Percentiles rank a stretch among this genome's conserved stretches.
These are phyloP conservation scores for Mesochorus sp. DNA, from an alignment of 2,888 invertebrate species.

Conservation along the genomic window DNA sequence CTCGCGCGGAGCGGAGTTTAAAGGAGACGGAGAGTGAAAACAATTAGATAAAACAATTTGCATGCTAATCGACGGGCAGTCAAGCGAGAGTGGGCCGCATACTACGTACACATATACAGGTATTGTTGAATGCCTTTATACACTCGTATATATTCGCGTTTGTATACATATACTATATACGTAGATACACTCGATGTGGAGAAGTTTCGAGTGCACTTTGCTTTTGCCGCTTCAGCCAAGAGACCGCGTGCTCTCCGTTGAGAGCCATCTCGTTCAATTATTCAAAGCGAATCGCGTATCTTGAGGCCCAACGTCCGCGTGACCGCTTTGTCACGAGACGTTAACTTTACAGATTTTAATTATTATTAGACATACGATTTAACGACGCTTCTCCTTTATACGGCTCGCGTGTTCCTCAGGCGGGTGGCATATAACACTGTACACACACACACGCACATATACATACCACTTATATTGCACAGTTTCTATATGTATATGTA, in stretches of 20 bases:
- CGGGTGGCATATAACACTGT: constrained; percentile 38
- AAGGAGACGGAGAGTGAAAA: constrained; percentile 45
- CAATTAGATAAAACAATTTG: constrained; percentile 69
- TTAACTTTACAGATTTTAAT: constrained; percentile 70
- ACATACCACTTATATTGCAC: background rate
- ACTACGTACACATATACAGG: background rate
- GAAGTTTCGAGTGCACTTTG: constrained; percentile 24
- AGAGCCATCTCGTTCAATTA: constrained; percentile 61
- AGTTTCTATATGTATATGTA: background rate
- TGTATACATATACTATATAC: background rate
- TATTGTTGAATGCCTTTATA: background rate
- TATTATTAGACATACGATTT: constrained; percentile 66
- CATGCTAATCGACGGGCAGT: constrained; percentile 66
- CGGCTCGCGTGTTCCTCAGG: constrained; percentile 70
- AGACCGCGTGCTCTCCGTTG: constrained; percentile 48
- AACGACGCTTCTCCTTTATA: constrained; percentile 66
- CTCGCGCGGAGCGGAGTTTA: background rate
- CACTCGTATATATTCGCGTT: constrained; percentile 10
- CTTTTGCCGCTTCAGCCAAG: constrained; percentile 35
- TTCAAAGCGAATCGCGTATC: constrained; percentile 62
- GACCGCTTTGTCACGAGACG: constrained; percentile 66
- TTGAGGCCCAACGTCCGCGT: constrained; percentile 31
- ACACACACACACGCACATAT: constrained; percentile 58
- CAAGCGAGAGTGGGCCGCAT: constrained; percentile 20
- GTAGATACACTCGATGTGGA: background rate